Evolutionary conservation across 1,140 invertebrate genomes (phyloP), one percentile per base, ranked within the genome.

Genomic region (Carposina sasakii): DNA sequence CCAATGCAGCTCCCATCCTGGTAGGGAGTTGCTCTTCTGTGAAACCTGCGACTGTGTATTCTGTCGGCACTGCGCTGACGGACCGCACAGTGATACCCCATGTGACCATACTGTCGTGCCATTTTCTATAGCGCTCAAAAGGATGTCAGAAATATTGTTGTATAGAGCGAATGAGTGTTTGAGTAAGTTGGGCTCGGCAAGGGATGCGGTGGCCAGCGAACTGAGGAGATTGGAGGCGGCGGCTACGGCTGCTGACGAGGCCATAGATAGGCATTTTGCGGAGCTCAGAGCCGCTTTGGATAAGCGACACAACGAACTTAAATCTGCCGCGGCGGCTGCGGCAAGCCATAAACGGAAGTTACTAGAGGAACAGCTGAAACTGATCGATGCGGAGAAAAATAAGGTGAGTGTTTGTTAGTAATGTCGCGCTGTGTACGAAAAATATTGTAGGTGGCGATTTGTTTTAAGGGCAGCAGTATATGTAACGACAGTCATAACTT

Each of bases 41-140:
- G 96, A 98, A 81, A 96, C 95, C 0, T 98, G 96, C 82, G 96
- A 98, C 81, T 93, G 91, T 30, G 96, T 98, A 0, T 98, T 98
- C 85, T 98, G 96, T 81, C 90, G 91, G 12, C 86, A 92, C 46
- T 98, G 96, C 70, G 92, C 90, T 2, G 89, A 89, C 57, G 91
- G 91, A 6, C 89, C 88, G 42, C 91, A 93, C 65, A 86, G 82
- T 53, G 81, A 86, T 52, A 87, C 85, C 12, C 89, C 88, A 47
- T 92, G 90, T 57, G 92, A 94, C 67, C 94, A 96, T 67, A 97
- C 94, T 28, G 94, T 97, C 53, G 96, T 98, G 68, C 96, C 96
- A 16, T 97, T 98, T 81, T 96, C 95, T 22, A 96, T 98, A 77
- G 96, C 96, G 34, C 96, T 98, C 66, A 98, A 98, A 85, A 89